Conservation (phyloP, 1,140 invertebrate genomes). For the Carposina sasakii region DNA sequence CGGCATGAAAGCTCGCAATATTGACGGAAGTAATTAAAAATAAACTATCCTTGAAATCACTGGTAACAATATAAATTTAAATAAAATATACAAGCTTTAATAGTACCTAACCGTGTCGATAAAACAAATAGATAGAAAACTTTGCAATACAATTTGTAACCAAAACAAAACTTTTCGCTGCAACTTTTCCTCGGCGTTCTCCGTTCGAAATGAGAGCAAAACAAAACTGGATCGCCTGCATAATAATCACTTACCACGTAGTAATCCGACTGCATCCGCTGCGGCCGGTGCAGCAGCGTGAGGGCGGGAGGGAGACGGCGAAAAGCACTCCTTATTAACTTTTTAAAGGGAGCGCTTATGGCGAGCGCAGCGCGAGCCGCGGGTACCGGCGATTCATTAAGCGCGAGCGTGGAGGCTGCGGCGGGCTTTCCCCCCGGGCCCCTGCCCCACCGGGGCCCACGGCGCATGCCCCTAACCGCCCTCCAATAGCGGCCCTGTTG, state of each 20-base stretch:
- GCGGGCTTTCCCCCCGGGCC: conserved; percentile 34
- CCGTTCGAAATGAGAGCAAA: too few species aligned
- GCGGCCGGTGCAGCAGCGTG: conserved; percentile 36
- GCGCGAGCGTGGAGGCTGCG: conserved; percentile 58
- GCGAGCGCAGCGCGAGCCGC: conserved; percentile 56
- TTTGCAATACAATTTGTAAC: too few species aligned
- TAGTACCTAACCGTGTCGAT: too few species aligned
- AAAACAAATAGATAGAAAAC: too few species aligned
- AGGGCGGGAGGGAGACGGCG: conserved; percentile 54
- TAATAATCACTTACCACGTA: conserved; percentile 49
- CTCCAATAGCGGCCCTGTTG: conserved; percentile 61
- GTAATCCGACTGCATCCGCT: conserved; percentile 27
- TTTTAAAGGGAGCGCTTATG: conserved; percentile 50
- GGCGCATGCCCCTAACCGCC: conserved; percentile 43
- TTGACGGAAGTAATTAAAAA: too few species aligned
- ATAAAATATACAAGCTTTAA: too few species aligned
- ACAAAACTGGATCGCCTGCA: conserved; percentile 29
- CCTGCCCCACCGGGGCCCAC: conserved; percentile 13
- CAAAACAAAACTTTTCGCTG: too few species aligned
- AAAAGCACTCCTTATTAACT: conserved; percentile 43
- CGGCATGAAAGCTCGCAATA: too few species aligned
- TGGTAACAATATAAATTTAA: too few species aligned
- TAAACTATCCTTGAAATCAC: too few species aligned
- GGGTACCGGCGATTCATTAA: conserved; percentile 66
- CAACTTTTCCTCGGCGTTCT: too few species aligned